Base-by-base conservation (phyloP, 37 sponge, comb jelly and placozoan species). In the Hexactinellida sp. region DNA sequence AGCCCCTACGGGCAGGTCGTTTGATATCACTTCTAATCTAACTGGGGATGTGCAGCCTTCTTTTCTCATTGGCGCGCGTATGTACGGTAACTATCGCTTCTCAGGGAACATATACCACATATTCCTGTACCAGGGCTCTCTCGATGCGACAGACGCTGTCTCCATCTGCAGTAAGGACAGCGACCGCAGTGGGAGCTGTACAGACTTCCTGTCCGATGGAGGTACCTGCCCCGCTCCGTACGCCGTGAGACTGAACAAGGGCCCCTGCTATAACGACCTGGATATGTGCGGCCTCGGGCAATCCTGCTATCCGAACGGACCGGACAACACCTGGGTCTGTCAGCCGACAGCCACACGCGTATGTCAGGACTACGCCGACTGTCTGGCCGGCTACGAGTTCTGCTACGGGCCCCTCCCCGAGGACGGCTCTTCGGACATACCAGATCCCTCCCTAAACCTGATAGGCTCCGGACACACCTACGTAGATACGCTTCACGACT, bases 401-500 rank as follows among this genome's bases (percentile, higher is more conserved):
- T 63, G 76, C 13, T 63, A 63, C 76, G 76, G 76, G 3, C 76
- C 76, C 34, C 76, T 63, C 25, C 76, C 76, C 3, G 76, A 63
- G 3, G 76, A 63, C 13, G 76, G 76, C 28, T 25, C 76, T n/a
- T 63, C 76, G 3, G 30, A 21, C 1, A 63, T 63, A 32, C 76
- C 76, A 25, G 76, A 63, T 23, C 76, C 76, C 34, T 63, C 76
- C 30, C 76, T 63, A 10, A 63, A 63, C 76, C 76, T 63, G 28
- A 63, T 63, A 3, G 76, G 76, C 19, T 32, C 34, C 32, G 76
- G 76, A 21, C 76, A 63, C 76, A 10, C 5, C 76, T 63, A 63
- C 13, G 76, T 63, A 63, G 76, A 63, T 63, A 63, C 76, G 3
- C 76, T 63, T 23, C 76, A 63, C 76, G 76, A 63, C 34, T 63